Base-by-base conservation (phyloP, 2,113 vertebrate genomes). In the Aptenodytes forsteri region DNA sequence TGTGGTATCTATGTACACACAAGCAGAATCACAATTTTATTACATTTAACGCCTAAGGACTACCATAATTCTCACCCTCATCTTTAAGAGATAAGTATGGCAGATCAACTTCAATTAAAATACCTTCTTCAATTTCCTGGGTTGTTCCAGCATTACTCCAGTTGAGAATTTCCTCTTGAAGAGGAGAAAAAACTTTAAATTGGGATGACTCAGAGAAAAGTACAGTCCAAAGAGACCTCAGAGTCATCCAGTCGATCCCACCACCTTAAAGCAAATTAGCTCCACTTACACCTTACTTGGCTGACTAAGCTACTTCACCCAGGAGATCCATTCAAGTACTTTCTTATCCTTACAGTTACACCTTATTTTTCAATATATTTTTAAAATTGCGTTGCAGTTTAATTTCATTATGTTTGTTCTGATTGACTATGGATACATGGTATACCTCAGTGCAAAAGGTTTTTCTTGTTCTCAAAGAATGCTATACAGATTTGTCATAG, bases 191-290 rank as follows among this genome's bases (percentile, higher is more conserved):
- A 16, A 2, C 9, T 49, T 64, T 16, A 6, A 40, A 42, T 56
- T 84, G 3, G 6, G 6, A 20, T 84, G 12, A 73, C 19, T 76
- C 54, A 69, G 38, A 59, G 30, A 67, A 72, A 77, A 91, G 18
- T 36, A 50, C 8, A n/a, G 40, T 64, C 36, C 32, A 56, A 77
- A 80, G 13, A 59, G n/a, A 80, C 25, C 52, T 80, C 13, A 62
- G 19, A 72, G 26, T 64, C 22, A 73, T 32, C 21, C 17, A 79
- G n/a, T 34, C 49, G 77, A 47, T 61, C 29, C 32, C 12, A 38
- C 10, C 2, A 26, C 7, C 6, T 64, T 55, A 89, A 59, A 0
- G 0, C 9, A 89, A 72, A 89, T 76, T 76, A 91, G 4, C 5
- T 55, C 11, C 38, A 38, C 15, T 93, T 62, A 69, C 0, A 47